These are phyloP conservation scores for Thumatha senex DNA, from an alignment of 2,888 invertebrate species.

Conservation along the genomic window DNA sequence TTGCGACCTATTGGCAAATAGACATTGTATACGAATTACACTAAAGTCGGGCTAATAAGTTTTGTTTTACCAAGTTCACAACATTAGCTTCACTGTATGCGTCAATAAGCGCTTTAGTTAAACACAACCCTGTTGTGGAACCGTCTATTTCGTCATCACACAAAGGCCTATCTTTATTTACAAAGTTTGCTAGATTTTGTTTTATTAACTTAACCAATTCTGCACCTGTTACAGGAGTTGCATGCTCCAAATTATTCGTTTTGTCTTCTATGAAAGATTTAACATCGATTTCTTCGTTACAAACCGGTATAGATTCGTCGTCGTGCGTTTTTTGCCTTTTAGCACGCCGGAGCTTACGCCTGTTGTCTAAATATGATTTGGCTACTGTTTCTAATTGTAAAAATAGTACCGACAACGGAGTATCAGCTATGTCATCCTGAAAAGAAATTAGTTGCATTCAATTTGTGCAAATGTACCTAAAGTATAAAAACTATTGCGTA, in stretches of 20 bases:
- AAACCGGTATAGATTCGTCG: conserved; percentile 36
- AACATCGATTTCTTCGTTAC: conserved; percentile 52
- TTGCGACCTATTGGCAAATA: too few species aligned
- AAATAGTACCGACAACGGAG: conserved; percentile 71
- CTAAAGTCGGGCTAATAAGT: conserved; percentile 66
- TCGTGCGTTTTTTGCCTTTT: conserved; percentile 70
- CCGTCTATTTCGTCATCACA: conserved; percentile 67
- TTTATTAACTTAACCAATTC: conserved; percentile 62
- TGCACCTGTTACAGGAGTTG: conserved; percentile 46
- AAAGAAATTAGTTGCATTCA: conserved; percentile 21
- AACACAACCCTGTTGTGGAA: conserved; percentile 54
- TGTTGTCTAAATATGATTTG: conserved; percentile 60
- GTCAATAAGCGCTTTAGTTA: conserved; percentile 83
- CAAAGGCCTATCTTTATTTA: conserved; percentile 41
- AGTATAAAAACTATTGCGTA: too few species aligned
- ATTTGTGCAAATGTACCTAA: background rate
- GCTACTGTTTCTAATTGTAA: conserved; percentile 73
- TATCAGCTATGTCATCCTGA: conserved; percentile 75
- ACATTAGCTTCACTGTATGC: conserved; percentile 86
- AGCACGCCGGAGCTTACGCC: conserved; percentile 60
- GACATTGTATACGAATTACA: conserved; percentile 5
- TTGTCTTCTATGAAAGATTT: conserved; percentile 54
- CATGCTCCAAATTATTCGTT: conserved; percentile 56
- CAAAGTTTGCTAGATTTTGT: conserved; percentile 56
- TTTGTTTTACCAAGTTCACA: conserved; percentile 80